Conservation (phyloP, 1,140 invertebrate genomes). For the Drosophila guanche region DNA sequence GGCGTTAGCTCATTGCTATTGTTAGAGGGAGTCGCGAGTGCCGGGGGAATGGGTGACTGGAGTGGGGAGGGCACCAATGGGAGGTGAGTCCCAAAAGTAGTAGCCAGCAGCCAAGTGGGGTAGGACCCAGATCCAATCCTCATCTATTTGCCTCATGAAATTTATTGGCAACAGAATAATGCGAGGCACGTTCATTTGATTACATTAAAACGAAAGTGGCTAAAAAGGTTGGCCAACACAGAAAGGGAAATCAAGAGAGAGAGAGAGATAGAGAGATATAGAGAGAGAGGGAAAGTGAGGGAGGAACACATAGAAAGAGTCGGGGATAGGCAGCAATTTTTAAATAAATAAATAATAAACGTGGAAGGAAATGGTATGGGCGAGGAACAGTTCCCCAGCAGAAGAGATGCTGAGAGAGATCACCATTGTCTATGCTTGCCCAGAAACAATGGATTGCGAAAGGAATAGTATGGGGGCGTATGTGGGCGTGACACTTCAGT, state of each 20-base stretch:
- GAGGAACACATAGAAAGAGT: too few relatives aligned
- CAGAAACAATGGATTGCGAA: background rate
- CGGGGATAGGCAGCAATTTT: constrained; percentile 61
- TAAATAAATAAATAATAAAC: constrained; percentile 81
- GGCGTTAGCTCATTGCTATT: constrained; percentile 67
- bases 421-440: constrained; percentile 16
- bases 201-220: constrained; percentile 82
- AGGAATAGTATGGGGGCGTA: background rate
- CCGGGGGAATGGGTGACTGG: background rate
- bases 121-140: constrained; percentile 37
- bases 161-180: constrained; percentile 78
- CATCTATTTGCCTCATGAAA: constrained; percentile 75
- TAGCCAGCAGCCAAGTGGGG: constrained; percentile 15
- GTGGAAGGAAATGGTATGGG: constrained; percentile 23
- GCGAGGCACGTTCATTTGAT: constrained; percentile 81
- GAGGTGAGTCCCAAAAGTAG: constrained; percentile 18
- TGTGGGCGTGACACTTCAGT: background rate
- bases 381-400: constrained; percentile 9
- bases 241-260: background rate
- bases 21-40: constrained; percentile 25
- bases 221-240: constrained; percentile 71
- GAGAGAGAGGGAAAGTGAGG: background rate
- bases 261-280: background rate
- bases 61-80: too few relatives aligned
- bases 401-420: constrained; percentile 41